Conservation (phyloP, 2,797 vertebrate species). For the Huso huso region DNA sequence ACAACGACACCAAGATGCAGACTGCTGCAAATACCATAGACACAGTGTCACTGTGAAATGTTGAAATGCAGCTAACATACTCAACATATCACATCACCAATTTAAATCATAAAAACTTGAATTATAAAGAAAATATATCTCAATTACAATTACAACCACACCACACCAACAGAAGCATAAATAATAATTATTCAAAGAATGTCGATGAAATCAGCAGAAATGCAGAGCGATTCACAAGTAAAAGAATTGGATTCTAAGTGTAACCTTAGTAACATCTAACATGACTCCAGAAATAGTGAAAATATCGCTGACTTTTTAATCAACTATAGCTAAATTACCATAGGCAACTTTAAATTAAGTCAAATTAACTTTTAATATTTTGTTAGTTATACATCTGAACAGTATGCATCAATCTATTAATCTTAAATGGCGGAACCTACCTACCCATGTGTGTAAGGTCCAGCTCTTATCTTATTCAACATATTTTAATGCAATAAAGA, state of each 20-base stretch:
- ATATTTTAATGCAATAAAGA: too few relatives aligned
- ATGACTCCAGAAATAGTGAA: too few relatives aligned
- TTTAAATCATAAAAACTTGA: too few relatives aligned
- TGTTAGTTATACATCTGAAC: too few relatives aligned
- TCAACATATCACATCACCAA: too few relatives aligned
- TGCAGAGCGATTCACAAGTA: neutral
- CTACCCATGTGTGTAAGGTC: too few relatives aligned
- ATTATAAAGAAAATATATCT: neutral
- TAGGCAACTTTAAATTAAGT: neutral
- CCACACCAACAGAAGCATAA: neutral
- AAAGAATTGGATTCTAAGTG: neutral
- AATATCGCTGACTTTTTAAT: too few relatives aligned
- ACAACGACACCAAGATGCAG: constrained; percentile 45
- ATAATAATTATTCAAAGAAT: too few relatives aligned
- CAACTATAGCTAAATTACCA: neutral
- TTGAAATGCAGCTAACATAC: too few relatives aligned
- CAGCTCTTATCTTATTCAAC: too few relatives aligned
- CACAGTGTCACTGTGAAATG: constrained; percentile 12
- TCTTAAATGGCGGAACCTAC: constrained; percentile 1
- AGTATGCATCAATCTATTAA: neutral
- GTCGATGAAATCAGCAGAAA: neutral
- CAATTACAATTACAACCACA: neutral
- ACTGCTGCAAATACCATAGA: constrained; percentile 35
- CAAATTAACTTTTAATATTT: neutral
- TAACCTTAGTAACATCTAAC: too few relatives aligned